Conservation (phyloP, 2,113 vertebrate species). For the Catharus bicknelli region DNA sequence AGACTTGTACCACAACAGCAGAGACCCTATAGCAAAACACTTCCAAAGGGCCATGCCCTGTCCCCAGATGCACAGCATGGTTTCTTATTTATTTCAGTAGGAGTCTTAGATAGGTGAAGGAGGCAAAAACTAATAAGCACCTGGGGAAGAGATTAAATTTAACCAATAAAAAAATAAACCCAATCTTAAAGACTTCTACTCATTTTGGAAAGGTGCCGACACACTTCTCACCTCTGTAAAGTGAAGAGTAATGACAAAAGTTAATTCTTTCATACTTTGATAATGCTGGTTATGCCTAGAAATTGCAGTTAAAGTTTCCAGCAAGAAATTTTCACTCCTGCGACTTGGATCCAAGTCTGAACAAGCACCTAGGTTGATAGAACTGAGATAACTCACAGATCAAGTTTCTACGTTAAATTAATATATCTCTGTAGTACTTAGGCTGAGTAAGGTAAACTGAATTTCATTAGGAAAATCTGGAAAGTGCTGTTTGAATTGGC, state of each 20-base stretch:
- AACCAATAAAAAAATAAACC: not conserved
- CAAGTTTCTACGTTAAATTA: constrained; percentile 43
- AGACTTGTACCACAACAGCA: not conserved
- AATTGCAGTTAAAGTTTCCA: constrained; percentile 33
- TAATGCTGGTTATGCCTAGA: not conserved
- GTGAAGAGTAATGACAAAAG: not conserved
- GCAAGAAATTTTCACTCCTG: constrained; percentile 21
- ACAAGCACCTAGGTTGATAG: constrained; percentile 32
- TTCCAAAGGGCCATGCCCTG: not conserved
- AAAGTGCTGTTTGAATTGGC: constrained; percentile 42
- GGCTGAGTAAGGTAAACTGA: constrained; percentile 26
- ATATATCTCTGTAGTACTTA: not conserved
- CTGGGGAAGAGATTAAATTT: not conserved
- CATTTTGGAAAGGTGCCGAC: not conserved
- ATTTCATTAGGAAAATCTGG: constrained; percentile 61
- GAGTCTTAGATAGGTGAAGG: not conserved
- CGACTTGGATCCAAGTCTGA: not conserved
- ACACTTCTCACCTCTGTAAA: constrained; percentile 28
- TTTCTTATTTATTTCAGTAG: not conserved
- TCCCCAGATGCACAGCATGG: not conserved
- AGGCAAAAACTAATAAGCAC: not conserved
- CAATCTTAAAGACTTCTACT: not conserved
- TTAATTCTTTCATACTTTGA: not conserved
- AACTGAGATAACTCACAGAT: constrained; percentile 46
- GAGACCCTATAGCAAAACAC: not conserved